Conservation (phyloP, 2,113 vertebrate genomes). For the human (Homo sapiens) region GRCh38 chr1:152877501-152878000, state of each 20-base stretch:
- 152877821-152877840: not conserved
- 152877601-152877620: not conserved
- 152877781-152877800: not conserved
- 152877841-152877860: not conserved
- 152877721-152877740: not conserved
- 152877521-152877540: not conserved
- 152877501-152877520: not conserved
- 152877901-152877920: not conserved
- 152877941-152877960: not conserved
- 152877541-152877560: not conserved
- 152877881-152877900: not conserved
- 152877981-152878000: not conserved
- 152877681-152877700: not conserved
- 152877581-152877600: not conserved
- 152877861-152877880: accelerated
- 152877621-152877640: accelerated
- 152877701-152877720: not conserved
- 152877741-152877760: not conserved
- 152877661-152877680: not conserved
- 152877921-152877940: not conserved
- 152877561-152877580: not conserved
- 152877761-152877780: not conserved
- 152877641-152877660: not conserved
- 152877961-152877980: accelerated
- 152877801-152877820: no score